A percentile compares a stretch with the other conserved stretches of the same genome.
Conservation (phyloP, 30 jellyfish, hydroid and myxozoan species). For the Morbakka virulenta region DNA sequence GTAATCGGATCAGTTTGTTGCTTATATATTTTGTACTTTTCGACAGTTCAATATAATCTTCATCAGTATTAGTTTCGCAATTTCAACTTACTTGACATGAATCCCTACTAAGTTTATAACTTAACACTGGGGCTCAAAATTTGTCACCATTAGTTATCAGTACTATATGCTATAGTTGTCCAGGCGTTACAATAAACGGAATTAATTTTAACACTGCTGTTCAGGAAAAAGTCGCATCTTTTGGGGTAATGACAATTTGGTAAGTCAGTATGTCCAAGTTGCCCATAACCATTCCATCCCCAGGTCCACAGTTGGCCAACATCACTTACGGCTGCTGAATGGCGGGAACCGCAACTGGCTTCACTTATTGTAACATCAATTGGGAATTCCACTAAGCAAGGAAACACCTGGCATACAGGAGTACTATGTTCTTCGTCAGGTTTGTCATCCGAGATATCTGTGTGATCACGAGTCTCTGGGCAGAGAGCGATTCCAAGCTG, state of each 20-base stretch:
- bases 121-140: no score
- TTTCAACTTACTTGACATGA: no score
- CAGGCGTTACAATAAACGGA: constrained; percentile 56
- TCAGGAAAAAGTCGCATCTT: not conserved
- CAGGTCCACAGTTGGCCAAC: constrained; percentile 75
- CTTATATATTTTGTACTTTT: no score
- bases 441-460: not conserved
- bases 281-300: constrained; percentile 99
- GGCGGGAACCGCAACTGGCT: constrained; percentile 83
- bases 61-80: no score
- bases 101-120: no score
- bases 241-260: constrained; percentile 42
- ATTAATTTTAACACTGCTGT: not conserved
- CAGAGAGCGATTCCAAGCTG: constrained; percentile 83
- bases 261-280: constrained; percentile 75
- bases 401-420: constrained; percentile 38
- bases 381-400: constrained; percentile 55
- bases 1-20: no score
- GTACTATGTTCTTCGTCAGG: not conserved
- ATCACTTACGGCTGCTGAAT: constrained; percentile 80
- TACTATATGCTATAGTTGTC: constrained; percentile 32
- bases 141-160: not conserved
- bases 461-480: not conserved
- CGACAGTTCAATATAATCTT: no score
- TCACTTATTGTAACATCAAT: constrained; percentile 39